These are phyloP conservation scores for Lemur catta DNA, from an alignment of 2,797 vertebrate species.

Conservation along the genomic window DNA sequence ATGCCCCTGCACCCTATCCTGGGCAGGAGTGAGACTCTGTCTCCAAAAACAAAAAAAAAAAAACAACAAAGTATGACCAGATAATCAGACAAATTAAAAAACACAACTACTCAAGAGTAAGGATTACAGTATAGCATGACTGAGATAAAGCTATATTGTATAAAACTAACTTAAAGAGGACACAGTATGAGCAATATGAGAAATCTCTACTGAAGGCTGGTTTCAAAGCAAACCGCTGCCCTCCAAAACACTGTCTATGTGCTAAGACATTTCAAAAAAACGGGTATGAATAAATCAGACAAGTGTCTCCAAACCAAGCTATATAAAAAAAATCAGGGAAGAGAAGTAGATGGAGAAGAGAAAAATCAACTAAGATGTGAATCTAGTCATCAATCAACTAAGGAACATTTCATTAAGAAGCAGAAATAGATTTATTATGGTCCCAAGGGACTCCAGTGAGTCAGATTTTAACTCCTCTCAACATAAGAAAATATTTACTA, in stretches of 20 bases:
- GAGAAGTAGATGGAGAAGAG: background rate
- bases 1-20: background rate
- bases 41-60: background rate
- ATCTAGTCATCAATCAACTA: background rate
- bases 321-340: background rate
- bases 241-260: background rate
- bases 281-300: background rate
- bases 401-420: background rate
- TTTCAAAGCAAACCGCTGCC: background rate
- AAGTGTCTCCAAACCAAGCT: background rate
- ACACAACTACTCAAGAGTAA: background rate
- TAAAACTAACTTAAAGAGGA: background rate
- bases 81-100: background rate
- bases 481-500: background rate
- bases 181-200: background rate
- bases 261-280: conserved; percentile 9
- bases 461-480: background rate
- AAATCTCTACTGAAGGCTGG: background rate
- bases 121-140: background rate
- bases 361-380: background rate
- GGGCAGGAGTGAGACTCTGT: background rate
- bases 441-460: background rate
- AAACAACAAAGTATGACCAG: background rate
- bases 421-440: background rate
- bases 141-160: background rate